phyloP scores from a whole-genome alignment of 2,113 vertebrate genomes.

The Seriola rivoliana region DNA sequence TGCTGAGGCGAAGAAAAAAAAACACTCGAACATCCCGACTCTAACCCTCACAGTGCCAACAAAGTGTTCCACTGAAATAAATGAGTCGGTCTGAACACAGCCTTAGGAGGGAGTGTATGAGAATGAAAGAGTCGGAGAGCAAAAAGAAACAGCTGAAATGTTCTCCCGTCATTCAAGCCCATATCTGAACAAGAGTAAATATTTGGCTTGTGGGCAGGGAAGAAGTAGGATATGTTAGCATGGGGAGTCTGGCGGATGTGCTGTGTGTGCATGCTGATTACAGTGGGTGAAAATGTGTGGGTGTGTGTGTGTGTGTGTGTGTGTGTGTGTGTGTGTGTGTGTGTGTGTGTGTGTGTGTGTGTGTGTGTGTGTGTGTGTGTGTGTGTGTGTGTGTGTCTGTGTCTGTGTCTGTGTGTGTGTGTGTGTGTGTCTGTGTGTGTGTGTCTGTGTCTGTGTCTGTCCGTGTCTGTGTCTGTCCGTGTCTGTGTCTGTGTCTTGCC shows the following conservation, averaged over 20 bases:
- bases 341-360: slow-evolving; percentile 44
- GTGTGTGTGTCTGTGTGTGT: slow-evolving; percentile 34
- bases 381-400: slow-evolving; percentile 8
- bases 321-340: slow-evolving; percentile 1
- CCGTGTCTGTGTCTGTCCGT: slow-evolving; percentile 4
- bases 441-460: slow-evolving; percentile 33
- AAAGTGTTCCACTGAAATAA: slow-evolving; percentile 3
- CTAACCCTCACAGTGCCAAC: not conserved
- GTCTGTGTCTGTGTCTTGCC: slow-evolving; percentile 14
- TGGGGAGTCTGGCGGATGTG: slow-evolving; percentile 55
- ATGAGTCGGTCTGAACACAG: slow-evolving; percentile 19
- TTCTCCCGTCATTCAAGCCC: slow-evolving; percentile 51
- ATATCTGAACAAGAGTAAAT: slow-evolving; percentile 78
- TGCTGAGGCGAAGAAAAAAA: not conserved
- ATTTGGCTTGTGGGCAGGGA: slow-evolving; percentile 79
- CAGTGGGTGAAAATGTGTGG: slow-evolving; percentile 13
- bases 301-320: slow-evolving; percentile 33
- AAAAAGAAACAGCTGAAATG: slow-evolving; percentile 51
- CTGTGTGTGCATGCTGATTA: slow-evolving; percentile 43
- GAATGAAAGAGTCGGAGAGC: slow-evolving; percentile 15
- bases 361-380: slow-evolving; percentile 29
- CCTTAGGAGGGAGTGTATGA: not conserved
- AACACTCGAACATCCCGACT: not conserved
- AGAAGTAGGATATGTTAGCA: slow-evolving; percentile 69
- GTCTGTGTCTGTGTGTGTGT: slow-evolving; percentile 23